Percentiles rank a stretch among this genome's conserved stretches.
Evolutionary conservation across 2,888 invertebrate genomes (phyloP).

Genomic region (Ectemnius lituratus): DNA sequence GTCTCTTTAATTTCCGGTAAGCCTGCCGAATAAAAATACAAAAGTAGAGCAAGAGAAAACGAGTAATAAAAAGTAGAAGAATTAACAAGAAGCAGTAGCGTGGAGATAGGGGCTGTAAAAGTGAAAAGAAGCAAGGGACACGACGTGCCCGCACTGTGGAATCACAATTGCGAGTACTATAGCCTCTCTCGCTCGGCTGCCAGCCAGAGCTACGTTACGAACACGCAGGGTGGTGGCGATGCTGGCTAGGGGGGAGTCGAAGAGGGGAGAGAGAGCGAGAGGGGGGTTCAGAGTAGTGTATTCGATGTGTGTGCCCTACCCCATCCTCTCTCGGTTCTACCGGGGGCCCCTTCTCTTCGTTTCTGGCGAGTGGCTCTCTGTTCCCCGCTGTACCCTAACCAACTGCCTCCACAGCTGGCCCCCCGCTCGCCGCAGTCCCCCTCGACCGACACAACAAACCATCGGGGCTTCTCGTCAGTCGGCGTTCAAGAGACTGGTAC

Average conservation of each 20-base stretch:
- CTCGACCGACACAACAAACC: slow-evolving; percentile 56
- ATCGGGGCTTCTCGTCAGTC: slow-evolving; percentile 61
- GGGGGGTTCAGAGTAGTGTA: no score
- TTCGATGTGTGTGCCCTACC: slow-evolving; percentile 25
- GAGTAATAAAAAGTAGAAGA: neutral
- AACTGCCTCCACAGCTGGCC: slow-evolving; percentile 29
- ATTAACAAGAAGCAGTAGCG: slow-evolving; percentile 15
- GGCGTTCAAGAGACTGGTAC: slow-evolving; percentile 59
- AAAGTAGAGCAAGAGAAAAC: slow-evolving; percentile 9
- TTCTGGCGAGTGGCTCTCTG: neutral
- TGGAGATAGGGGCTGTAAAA: slow-evolving; percentile 6
- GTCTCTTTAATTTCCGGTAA: no score
- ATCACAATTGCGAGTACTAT: slow-evolving; percentile 19
- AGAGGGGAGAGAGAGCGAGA: no score
- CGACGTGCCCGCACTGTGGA: slow-evolving; percentile 44
- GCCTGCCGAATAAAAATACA: neutral
- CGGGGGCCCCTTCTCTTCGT: neutral
- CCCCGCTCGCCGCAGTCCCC: slow-evolving; percentile 37
- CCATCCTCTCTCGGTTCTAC: neutral
- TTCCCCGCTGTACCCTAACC: neutral
- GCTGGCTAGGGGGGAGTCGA: slow-evolving; percentile 23
- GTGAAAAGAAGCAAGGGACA: neutral
- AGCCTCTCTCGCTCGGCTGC: neutral
- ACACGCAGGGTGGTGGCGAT: slow-evolving; percentile 24
- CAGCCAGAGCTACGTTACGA: no score